phyloP scores from a whole-genome alignment of 2,113 vertebrate genomes.

The Bettongia penicillata region DNA sequence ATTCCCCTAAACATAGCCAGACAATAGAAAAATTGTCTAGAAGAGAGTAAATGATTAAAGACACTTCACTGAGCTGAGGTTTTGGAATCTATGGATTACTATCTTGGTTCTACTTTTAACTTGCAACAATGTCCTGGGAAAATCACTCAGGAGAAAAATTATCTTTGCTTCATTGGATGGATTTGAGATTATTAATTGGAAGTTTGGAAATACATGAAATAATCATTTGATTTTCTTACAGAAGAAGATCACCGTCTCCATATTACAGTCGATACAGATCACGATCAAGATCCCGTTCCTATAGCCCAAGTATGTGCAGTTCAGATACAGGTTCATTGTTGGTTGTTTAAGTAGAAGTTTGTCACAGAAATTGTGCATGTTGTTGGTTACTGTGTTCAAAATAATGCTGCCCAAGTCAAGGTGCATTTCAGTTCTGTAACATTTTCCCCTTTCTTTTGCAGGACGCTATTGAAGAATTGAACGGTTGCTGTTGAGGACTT shows the following conservation, averaged over 20 bases:
- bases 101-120: background rate
- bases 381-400: background rate
- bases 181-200: background rate
- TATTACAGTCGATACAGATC: conserved; percentile 95
- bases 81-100: background rate
- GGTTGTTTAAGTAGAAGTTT: conserved; percentile 17
- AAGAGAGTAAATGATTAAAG: background rate
- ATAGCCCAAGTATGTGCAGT: conserved; percentile 92
- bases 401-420: conserved; percentile 27
- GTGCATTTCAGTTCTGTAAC: conserved; percentile 40
- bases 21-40: background rate
- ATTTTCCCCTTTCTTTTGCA: conserved; percentile 75
- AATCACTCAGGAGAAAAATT: background rate
- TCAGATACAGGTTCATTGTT: background rate
- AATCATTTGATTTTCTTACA: conserved; percentile 79
- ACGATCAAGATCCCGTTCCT: conserved; percentile 93
- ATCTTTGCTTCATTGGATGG: conserved; percentile 7
- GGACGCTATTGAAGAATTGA: conserved; percentile 86
- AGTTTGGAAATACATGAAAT: conserved; percentile 57
- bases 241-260: conserved; percentile 93
- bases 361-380: conserved; percentile 3
- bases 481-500: conserved; percentile 70
- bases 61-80: background rate
- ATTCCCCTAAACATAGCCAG: background rate
- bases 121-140: background rate